Conservation (phyloP, 2,888 invertebrate genomes). For the Bhutanitis thaidina region DNA sequence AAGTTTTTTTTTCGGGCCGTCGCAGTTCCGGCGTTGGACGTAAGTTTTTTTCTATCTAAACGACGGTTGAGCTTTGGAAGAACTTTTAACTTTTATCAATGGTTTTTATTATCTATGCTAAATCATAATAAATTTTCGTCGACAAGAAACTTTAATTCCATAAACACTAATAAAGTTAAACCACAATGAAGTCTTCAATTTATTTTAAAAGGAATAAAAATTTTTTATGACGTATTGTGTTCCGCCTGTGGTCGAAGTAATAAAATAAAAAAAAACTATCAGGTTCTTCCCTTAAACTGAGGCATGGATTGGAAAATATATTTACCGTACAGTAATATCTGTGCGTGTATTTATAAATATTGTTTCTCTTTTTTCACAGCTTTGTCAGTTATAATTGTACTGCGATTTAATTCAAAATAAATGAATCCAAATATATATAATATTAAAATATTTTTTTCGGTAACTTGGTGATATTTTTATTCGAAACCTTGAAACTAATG, state of each 20-base stretch:
- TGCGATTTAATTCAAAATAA: too few relatives aligned
- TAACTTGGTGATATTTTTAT: too few relatives aligned
- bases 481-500: too few relatives aligned
- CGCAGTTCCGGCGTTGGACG: constrained; percentile 44
- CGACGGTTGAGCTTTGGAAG: constrained; percentile 5
- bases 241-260: constrained; percentile 35
- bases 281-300: not conserved
- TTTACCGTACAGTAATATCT: too few relatives aligned
- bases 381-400: too few relatives aligned
- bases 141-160: not conserved
- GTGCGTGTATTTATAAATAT: too few relatives aligned
- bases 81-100: constrained; percentile 12
- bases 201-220: constrained; percentile 13
- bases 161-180: not conserved
- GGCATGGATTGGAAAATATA: not conserved
- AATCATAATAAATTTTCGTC: not conserved
- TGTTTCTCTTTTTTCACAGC: too few relatives aligned
- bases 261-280: constrained; percentile 36
- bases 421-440: too few relatives aligned
- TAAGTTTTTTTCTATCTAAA: constrained; percentile 51
- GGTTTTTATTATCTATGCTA: not conserved
- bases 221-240: constrained; percentile 40
- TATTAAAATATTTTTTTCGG: too few relatives aligned
- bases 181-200: constrained; percentile 6
- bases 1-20: constrained; percentile 33